phyloP scores from a whole-genome alignment of 2,113 vertebrate genomes.

The Lutjanus erythropterus region DNA sequence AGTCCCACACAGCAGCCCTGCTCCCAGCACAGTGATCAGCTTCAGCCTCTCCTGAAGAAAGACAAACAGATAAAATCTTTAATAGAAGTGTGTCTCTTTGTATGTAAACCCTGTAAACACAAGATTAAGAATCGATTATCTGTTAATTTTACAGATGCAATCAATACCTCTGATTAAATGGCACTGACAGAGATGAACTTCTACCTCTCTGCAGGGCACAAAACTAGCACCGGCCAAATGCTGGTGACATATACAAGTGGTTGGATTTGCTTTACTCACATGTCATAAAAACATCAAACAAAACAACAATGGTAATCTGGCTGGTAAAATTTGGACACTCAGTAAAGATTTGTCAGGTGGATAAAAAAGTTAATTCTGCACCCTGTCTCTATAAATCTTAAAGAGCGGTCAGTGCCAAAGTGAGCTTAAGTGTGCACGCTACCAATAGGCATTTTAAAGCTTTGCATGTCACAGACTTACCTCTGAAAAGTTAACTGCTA shows the following conservation, averaged over 20 bases:
- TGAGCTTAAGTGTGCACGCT: background rate
- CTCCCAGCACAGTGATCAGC: slow-evolving; percentile 95
- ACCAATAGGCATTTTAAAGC: no score
- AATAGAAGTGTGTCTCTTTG: background rate
- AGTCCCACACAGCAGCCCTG: slow-evolving; percentile 97
- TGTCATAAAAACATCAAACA: no score
- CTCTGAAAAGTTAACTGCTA: slow-evolving; percentile 99
- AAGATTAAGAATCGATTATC: background rate
- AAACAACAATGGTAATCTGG: no score
- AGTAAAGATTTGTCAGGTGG: no score
- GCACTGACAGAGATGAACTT: background rate
- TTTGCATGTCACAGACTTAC: slow-evolving; percentile 81
- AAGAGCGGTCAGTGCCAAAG: background rate
- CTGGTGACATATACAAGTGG: no score
- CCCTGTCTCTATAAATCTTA: no score
- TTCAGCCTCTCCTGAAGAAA: slow-evolving; percentile 92
- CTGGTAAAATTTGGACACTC: no score
- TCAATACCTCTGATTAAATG: background rate
- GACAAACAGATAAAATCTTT: background rate
- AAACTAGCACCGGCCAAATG: no score
- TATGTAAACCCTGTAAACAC: background rate
- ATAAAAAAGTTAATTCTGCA: no score
- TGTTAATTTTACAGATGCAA: background rate
- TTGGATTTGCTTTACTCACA: no score
- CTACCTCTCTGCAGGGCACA: background rate